Conservation (phyloP, 2,113 vertebrate species). For the Ciconia boyciana region DNA sequence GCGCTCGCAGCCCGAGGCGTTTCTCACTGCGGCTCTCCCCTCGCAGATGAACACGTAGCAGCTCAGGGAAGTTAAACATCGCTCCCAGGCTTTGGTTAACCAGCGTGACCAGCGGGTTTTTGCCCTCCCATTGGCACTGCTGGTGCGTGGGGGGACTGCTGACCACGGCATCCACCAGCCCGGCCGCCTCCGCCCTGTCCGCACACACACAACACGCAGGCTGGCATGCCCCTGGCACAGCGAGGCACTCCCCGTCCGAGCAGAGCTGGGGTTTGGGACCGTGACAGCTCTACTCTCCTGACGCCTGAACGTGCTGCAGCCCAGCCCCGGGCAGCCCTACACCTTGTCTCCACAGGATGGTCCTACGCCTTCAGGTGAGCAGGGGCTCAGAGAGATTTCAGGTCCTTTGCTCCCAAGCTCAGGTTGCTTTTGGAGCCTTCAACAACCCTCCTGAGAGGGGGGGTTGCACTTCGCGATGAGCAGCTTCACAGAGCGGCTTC, state of each 20-base stretch:
- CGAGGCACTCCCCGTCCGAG: neutral
- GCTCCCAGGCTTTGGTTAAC: neutral
- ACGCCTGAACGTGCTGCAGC: neutral
- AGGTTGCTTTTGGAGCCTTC: neutral
- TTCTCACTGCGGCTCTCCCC: neutral
- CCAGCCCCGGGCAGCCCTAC: neutral
- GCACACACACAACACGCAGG: fast-evolving
- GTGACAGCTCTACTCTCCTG: neutral
- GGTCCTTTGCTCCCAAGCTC: neutral
- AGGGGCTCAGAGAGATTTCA: neutral
- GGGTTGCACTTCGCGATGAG: fast-evolving
- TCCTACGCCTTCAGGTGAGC: neutral
- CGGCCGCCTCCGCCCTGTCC: neutral
- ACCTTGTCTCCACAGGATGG: neutral
- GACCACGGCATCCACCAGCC: neutral
- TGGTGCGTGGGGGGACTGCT: fast-evolving
- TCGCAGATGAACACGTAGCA: neutral
- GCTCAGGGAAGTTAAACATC: neutral
- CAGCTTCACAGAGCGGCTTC: neutral
- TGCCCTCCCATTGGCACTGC: neutral
- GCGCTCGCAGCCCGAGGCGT: fast-evolving
- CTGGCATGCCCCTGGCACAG: fast-evolving
- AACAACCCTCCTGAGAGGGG: neutral
- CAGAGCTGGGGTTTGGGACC: neutral
- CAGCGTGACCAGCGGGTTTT: fast-evolving